Evolutionary conservation across 2,113 vertebrate species (phyloP), one percentile per base, ranked within the genome.

Genomic region (Neodontobutis hainanensis): DNA sequence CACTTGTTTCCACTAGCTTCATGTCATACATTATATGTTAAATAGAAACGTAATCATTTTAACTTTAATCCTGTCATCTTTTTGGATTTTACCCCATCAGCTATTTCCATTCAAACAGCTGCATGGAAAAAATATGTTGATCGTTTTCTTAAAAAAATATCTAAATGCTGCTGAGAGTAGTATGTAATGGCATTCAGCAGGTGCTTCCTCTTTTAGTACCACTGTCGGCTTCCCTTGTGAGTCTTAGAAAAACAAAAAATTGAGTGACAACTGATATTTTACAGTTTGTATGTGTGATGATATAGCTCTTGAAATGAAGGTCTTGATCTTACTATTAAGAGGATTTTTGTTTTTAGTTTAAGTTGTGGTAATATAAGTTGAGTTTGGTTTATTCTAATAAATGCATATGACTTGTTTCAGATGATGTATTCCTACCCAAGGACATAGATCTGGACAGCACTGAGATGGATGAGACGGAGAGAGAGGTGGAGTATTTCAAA

Each of bases 401-500:
- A 40, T 40, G 8, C 38, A 40, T 8, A 4, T 40, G 6, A n/a
- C 51, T 38, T 16, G 52, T 90, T 90, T 48, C 63, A 99, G 97
- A 99, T 91, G 97, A 99, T 42, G 97, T 99, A 35, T 99, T 99
- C 90, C 93, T 99, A 75, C 97, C 97, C 87, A 99, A 99, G 94
- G 97, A 99, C 84, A 98, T 99, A 19, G 97, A 99, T 82, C 89
- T 99, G 62, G 96, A 99, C 75, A 99, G 93, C 0, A 97, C 96
- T 81, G 97, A 99, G 59, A 95, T 99, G 95, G 97, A 99, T 67
- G 97, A 98, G 90, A 99, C 97, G 0, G 97, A 99, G 88, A 88
- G 97, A 77, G 97, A 99, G 87, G 97, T 99, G 88, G 97, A 99
- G 53, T 96, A 96, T 89, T 99, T 99, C 89, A 99, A 99, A 94